Percentiles rank a stretch among this genome's conserved stretches.
These are phyloP conservation scores for Tanypteryx hageni DNA, from an alignment of 2,888 invertebrate genomes.

Conservation along the genomic window DNA sequence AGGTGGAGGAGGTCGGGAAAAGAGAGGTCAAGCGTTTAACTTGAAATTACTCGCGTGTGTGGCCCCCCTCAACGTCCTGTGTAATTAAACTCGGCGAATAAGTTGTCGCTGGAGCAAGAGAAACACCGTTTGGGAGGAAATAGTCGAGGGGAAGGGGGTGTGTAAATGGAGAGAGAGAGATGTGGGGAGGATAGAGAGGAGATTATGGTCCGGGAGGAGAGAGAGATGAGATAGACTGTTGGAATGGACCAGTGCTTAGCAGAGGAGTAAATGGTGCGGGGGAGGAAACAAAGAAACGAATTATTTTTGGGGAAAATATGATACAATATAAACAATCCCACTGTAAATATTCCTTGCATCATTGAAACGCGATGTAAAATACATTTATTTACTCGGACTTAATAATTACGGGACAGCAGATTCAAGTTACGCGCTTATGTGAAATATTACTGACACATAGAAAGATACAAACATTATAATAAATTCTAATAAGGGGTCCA, in stretches of 20 bases:
- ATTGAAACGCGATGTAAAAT: too few relatives aligned
- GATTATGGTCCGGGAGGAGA: not conserved
- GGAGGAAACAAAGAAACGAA: not conserved
- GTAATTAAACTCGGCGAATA: slow-evolving; percentile 63
- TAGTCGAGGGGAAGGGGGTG: slow-evolving; percentile 14
- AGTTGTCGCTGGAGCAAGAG: slow-evolving; percentile 50
- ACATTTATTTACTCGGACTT: too few relatives aligned
- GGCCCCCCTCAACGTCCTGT: slow-evolving; percentile 40
- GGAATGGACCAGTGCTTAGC: not conserved
- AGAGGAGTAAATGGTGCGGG: not conserved
- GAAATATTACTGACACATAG: too few relatives aligned
- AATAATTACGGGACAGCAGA: too few relatives aligned
- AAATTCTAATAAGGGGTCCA: too few relatives aligned
- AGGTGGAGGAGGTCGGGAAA: not conserved
- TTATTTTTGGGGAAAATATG: not conserved
- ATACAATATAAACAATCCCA: too few relatives aligned
- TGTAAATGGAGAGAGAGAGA: not conserved
- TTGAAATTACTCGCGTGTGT: slow-evolving; percentile 61
- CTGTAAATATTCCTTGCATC: too few relatives aligned
- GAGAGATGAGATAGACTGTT: not conserved
- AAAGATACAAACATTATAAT: too few relatives aligned
- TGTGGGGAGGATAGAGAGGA: not conserved
- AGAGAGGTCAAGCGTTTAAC: slow-evolving; percentile 62
- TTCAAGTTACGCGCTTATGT: too few relatives aligned
- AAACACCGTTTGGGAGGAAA: slow-evolving; percentile 22